Evolutionary conservation across 2,113 vertebrate species (phyloP).

Genomic region (Microtus pennsylvanicus): DNA sequence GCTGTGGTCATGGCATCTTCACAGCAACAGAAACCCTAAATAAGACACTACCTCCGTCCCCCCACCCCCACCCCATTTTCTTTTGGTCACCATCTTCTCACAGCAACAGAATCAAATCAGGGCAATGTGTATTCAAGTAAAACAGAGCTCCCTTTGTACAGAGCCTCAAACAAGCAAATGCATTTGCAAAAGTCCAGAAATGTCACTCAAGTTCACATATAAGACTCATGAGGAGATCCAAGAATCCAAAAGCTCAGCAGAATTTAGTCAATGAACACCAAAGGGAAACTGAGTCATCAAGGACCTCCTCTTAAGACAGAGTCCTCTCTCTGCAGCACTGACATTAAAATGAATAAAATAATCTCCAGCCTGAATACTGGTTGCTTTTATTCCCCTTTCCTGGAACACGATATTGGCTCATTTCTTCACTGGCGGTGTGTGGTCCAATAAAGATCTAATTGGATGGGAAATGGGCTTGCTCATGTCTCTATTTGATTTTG

Average conservation of each 20-base stretch:
- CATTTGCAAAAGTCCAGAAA: constrained; percentile 31
- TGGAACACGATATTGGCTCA: not conserved
- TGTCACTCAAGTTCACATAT: constrained; percentile 6
- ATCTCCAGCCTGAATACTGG: not conserved
- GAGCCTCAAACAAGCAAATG: constrained; percentile 7
- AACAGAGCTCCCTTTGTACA: not conserved
- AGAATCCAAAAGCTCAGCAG: not conserved
- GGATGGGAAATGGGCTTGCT: not conserved
- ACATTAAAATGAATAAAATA: constrained; percentile 4
- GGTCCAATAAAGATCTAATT: not conserved
- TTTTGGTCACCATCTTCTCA: not conserved
- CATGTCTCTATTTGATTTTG: not conserved
- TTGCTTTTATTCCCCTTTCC: not conserved
- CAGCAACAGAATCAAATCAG: not conserved
- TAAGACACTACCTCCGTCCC: not conserved
- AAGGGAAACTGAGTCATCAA: constrained; percentile 17
- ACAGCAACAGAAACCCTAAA: not conserved
- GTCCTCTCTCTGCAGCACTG: not conserved
- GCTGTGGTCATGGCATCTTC: not conserved
- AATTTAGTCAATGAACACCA: not conserved
- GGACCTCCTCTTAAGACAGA: not conserved
- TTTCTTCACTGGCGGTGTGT: not conserved
- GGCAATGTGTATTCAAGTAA: not conserved
- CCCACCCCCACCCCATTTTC: not conserved
- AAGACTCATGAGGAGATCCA: constrained; percentile 10